Base-by-base conservation (phyloP, 2,113 vertebrate genomes). In the Pollachius pollachius region DNA sequence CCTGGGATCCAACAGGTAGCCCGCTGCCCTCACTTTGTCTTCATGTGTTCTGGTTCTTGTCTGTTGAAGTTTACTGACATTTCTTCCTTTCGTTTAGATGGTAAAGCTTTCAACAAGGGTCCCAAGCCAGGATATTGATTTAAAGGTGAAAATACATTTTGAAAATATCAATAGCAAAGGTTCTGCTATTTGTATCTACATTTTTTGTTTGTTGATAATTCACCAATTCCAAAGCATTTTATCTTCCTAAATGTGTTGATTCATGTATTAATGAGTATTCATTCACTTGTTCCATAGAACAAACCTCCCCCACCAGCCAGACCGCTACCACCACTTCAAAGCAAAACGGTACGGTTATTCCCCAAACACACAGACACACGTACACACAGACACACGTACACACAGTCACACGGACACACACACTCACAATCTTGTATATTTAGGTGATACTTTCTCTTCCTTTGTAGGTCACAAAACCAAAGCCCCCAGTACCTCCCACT, bases 241-340 rank as follows among this genome's bases (percentile, higher is more conserved):
- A 48, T 48, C 8, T 48, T 48, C 11, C 9, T 48, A 48, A 0
- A 48, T 48, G 41, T 48, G 11, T 48, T 8, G 41, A 48, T 48
- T 48, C 41, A 48, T 48, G 41, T 48, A 52, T 67, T n/a, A 18
- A 52, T 1, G 0, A 18, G 58, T 2, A 41, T 23, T 19, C 25
- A 23, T 3, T 1, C 19, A 15, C n/a, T 62, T 69, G 23, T 52
- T 62, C 27, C n/a, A 41, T 73, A 92, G 91, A 58, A 15, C 30
- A 91, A 88, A 65, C 88, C 92, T 16, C 75, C 74, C 15, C 86
- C 92, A 79, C 93, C 92, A 60, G 87, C 86, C 66, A 90, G 84
- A 84, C 92, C 93, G 59, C 80, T 93, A 52, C 93, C 93, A 41
- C 89, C 87, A 41, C 88, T 93, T 27, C 65, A 74, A 67, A 58